Conservation (phyloP, 2,888 invertebrate species). For the Aleiodes leptofemur region DNA sequence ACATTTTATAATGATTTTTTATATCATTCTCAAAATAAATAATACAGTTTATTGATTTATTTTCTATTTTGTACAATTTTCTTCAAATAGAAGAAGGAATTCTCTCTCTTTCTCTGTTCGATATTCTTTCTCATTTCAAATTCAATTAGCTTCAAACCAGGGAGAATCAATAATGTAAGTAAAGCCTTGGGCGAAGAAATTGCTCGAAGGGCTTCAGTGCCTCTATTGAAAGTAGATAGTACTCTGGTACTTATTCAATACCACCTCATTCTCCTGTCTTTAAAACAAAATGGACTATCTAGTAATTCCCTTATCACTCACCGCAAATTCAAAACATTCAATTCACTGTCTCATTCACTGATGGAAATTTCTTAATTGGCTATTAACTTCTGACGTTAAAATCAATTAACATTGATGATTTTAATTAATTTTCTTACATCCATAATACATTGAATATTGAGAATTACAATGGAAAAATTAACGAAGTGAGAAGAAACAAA, state of each 20-base stretch:
- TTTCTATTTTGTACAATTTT: neutral
- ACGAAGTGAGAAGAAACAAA: conserved; percentile 8
- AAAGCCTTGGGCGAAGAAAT: neutral
- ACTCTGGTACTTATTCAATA: too few relatives aligned
- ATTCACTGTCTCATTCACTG: too few relatives aligned
- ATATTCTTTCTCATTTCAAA: conserved; percentile 57
- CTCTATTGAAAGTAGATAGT: too few relatives aligned
- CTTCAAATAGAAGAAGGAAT: conserved; percentile 57
- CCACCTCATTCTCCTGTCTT: conserved; percentile 22
- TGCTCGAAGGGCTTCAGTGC: conserved; percentile 1
- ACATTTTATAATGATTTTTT: too few relatives aligned
- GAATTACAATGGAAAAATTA: too few relatives aligned
- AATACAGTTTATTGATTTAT: neutral
- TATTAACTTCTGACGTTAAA: too few relatives aligned
- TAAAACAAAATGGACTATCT: conserved; percentile 7
- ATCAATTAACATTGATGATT: too few relatives aligned
- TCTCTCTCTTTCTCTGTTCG: conserved; percentile 42
- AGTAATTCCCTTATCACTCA: conserved; percentile 16
- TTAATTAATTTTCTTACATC: too few relatives aligned
- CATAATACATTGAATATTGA: too few relatives aligned
- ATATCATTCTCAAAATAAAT: too few relatives aligned
- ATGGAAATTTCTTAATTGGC: too few relatives aligned
- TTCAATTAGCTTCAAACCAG: conserved; percentile 57
- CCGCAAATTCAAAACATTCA: too few relatives aligned
- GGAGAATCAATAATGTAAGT: conserved; percentile 13